A percentile compares a stretch with the other conserved stretches of the same genome.
Conservation (phyloP, 2,797 vertebrate genomes). For the Labeo calbasu region DNA sequence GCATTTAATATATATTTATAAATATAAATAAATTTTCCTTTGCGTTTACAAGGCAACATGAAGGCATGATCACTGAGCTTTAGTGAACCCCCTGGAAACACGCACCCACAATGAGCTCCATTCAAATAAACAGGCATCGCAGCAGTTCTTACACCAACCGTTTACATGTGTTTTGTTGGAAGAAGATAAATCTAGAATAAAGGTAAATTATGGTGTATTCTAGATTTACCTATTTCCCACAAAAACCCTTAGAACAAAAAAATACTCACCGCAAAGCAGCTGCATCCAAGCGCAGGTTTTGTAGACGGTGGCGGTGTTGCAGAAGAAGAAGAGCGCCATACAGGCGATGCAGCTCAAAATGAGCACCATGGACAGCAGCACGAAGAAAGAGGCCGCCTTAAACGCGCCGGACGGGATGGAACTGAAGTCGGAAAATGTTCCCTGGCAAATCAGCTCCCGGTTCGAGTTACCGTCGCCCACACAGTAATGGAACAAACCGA, state of each 20-base stretch:
- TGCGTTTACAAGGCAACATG: background rate
- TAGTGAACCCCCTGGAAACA: conserved; percentile 8
- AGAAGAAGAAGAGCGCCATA: conserved; percentile 91
- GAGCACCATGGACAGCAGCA: conserved; percentile 92
- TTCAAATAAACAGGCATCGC: background rate
- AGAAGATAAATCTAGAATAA: background rate
- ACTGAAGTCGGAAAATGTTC: conserved; percentile 88
- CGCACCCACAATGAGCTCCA: background rate
- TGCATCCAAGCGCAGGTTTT: conserved; percentile 95
- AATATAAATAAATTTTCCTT: background rate
- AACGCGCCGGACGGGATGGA: conserved; percentile 88
- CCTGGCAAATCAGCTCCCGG: conserved; percentile 86
- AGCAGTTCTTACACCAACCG: background rate
- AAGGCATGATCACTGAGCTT: conserved; percentile 1
- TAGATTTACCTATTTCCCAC: background rate
- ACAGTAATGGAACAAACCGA: conserved; percentile 90
- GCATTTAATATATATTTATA: background rate
- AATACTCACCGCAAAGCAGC: conserved; percentile 85
- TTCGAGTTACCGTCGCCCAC: conserved; percentile 85
- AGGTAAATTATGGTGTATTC: background rate
- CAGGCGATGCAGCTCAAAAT: conserved; percentile 89
- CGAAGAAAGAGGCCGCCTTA: conserved; percentile 89
- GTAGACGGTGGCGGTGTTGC: conserved; percentile 93
- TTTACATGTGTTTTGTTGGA: background rate
- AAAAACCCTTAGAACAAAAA: background rate